Evolutionary conservation across 2,113 vertebrate genomes (phyloP).

Genomic region (Bagarius yarrelli): DNA sequence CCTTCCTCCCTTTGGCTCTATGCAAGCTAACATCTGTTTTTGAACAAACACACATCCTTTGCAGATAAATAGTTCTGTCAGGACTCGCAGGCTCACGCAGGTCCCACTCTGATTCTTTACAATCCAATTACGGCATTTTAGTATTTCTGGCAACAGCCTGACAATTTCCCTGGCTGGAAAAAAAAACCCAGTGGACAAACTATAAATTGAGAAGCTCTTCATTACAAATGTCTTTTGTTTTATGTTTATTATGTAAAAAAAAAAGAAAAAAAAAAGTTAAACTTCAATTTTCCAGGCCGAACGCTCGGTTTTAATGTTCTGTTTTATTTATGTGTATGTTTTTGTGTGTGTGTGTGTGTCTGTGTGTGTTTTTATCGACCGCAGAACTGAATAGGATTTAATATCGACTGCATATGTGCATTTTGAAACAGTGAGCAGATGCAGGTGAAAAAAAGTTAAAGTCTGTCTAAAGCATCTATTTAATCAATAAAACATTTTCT

Average conservation of each 20-base stretch:
- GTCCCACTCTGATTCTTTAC: conserved; percentile 65
- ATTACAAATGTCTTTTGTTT: conserved; percentile 31
- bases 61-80: conserved; percentile 60
- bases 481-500: neutral
- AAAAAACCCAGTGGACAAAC: conserved; percentile 58
- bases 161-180: conserved; percentile 54
- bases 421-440: conserved; percentile 1
- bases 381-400: neutral
- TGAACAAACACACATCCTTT: conserved; percentile 62
- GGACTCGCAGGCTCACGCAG: conserved; percentile 61
- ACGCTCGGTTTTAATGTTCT: conserved; percentile 22
- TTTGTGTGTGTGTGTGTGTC: conserved; percentile 26
- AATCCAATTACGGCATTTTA: conserved; percentile 68
- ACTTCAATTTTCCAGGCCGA: conserved; percentile 32
- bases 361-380: conserved; percentile 28
- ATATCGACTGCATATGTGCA: too few relatives aligned
- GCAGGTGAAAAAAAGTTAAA: neutral
- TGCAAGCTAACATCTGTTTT: conserved; percentile 67
- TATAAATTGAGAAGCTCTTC: conserved; percentile 53
- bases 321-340: conserved; percentile 16
- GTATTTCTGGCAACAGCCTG: conserved; percentile 64
- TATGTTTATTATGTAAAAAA: conserved; percentile 34
- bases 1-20: conserved; percentile 58
- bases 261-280: conserved; percentile 11
- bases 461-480: neutral